Conservation (phyloP, 2,888 invertebrate genomes). For the Ischnus inquisitorius region DNA sequence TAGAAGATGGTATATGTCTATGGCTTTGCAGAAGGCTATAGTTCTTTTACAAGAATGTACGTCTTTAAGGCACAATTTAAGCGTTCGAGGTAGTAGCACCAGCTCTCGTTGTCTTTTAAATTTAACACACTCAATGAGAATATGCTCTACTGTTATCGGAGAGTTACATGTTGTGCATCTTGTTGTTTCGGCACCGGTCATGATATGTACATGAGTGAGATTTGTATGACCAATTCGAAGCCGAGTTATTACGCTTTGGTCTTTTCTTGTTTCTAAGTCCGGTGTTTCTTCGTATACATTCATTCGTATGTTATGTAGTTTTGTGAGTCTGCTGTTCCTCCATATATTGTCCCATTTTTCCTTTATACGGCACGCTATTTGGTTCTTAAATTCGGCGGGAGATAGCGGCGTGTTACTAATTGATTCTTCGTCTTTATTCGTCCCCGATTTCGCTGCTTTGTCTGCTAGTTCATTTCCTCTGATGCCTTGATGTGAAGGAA, state of each 20-base stretch:
- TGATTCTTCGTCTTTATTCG: too few relatives aligned
- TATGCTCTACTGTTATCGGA: not conserved
- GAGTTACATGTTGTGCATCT: not conserved
- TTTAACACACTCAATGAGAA: conserved; percentile 3
- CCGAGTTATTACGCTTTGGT: not conserved
- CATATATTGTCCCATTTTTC: conserved; percentile 5
- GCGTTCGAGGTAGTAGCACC: too few relatives aligned
- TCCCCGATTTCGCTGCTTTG: not conserved
- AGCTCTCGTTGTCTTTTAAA: not conserved
- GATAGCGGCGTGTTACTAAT: not conserved
- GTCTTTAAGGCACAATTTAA: not conserved
- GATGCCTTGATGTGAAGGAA: not conserved
- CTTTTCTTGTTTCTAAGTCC: conserved; percentile 6
- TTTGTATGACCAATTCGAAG: conserved; percentile 27
- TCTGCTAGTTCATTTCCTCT: not conserved
- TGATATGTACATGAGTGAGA: conserved; percentile 24
- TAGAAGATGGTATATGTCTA: too few relatives aligned
- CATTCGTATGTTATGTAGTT: conserved; percentile 14
- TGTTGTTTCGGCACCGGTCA: not conserved
- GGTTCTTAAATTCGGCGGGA: not conserved
- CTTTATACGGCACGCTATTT: not conserved
- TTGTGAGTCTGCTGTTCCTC: not conserved
- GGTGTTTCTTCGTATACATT: conserved; percentile 7
- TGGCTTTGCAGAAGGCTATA: not conserved
- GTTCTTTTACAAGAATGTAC: too few relatives aligned